Conservation (phyloP, 2,113 vertebrate species). For the Daubentonia madagascariensis region DNA sequence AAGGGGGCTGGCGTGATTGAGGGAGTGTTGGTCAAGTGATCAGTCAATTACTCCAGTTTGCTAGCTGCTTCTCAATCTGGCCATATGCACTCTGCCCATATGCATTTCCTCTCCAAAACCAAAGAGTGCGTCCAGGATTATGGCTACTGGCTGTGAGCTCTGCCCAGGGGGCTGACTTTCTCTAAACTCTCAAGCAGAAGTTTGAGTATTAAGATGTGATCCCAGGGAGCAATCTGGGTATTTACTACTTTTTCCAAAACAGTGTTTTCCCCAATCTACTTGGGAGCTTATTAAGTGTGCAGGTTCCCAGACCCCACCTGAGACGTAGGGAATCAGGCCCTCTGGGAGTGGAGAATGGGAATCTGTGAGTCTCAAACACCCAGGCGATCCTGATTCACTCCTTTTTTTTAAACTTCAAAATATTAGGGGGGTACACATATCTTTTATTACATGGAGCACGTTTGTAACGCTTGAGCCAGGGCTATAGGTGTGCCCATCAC, state of each 20-base stretch:
- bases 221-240: background rate
- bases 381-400: background rate
- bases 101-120: background rate
- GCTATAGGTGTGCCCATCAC: no score
- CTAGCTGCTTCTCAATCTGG: background rate
- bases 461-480: no score
- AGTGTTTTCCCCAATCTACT: background rate
- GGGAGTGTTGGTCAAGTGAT: no score
- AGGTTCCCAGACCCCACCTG: background rate
- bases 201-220: background rate
- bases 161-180: background rate
- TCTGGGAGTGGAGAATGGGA: background rate
- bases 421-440: no score
- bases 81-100: rapidly evolving
- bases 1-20: no score
- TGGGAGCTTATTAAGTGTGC: background rate
- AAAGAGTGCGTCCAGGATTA: no score
- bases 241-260: background rate
- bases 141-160: rapidly evolving
- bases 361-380: background rate
- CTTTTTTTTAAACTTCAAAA: no score
- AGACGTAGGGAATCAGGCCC: rapidly evolving
- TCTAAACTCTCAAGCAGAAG: background rate
- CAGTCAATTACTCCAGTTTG: background rate
- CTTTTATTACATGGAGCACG: no score